A percentile compares a stretch with the other conserved stretches of the same genome.
Conservation (phyloP, 2,888 invertebrate genomes). For the Microctonus hyperodae region DNA sequence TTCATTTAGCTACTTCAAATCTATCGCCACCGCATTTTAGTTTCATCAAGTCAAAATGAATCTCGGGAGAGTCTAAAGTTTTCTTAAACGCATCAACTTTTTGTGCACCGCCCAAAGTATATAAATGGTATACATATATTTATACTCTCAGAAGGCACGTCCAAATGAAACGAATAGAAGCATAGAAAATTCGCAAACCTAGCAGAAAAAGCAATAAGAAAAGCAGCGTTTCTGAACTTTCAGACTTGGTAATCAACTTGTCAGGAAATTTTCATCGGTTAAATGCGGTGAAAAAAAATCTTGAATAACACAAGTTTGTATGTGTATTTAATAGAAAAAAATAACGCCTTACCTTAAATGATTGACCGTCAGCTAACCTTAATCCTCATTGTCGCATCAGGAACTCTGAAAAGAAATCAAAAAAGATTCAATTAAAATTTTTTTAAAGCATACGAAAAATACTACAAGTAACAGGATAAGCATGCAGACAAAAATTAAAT, state of each 20-base stretch:
- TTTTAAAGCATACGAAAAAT: too few relatives aligned
- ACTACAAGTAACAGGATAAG: too few relatives aligned
- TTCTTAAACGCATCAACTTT: constrained; percentile 13
- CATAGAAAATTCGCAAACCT: neutral
- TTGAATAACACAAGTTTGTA: neutral
- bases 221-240: neutral
- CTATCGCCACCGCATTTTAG: neutral
- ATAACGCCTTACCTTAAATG: neutral
- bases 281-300: constrained; percentile 16
- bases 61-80: constrained; percentile 19
- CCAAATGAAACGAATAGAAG: constrained; percentile 1
- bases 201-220: constrained; percentile 24
- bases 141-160: neutral
- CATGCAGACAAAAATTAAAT: too few relatives aligned
- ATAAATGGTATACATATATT: neutral
- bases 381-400: neutral
- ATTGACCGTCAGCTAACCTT: neutral
- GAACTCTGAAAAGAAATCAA: too few relatives aligned
- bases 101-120: neutral
- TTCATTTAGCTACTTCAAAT: neutral
- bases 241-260: constrained; percentile 30
- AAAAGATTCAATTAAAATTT: too few relatives aligned
- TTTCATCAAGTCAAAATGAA: constrained; percentile 17
- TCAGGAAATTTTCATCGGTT: constrained; percentile 27
- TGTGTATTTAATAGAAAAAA: neutral